phyloP scores from a whole-genome alignment of 2,888 invertebrate species.

The Cephus rjabovi region DNA sequence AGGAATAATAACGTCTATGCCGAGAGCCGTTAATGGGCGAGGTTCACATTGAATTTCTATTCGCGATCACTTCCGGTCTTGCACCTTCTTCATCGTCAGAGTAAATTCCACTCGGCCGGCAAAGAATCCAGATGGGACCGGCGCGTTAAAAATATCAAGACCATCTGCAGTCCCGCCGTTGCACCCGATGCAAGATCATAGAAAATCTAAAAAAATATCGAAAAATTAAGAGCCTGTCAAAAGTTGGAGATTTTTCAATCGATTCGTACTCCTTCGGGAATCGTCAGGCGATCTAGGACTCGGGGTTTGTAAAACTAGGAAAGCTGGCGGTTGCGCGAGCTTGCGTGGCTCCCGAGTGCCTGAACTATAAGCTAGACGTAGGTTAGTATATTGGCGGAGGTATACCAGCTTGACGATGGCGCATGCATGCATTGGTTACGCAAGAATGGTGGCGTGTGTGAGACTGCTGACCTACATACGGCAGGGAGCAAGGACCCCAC shows the following conservation, averaged over 20 bases:
- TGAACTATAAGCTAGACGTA: slow-evolving; percentile 8
- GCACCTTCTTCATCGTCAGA: neutral
- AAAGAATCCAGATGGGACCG: neutral
- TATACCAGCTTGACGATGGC: slow-evolving; percentile 30
- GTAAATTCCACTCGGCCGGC: neutral
- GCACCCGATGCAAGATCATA: neutral
- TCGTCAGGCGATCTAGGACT: neutral
- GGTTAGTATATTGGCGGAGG: slow-evolving; percentile 11
- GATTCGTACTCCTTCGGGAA: neutral
- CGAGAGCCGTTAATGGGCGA: neutral
- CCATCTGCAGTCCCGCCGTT: neutral
- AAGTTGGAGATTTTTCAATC: neutral
- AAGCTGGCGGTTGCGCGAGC: neutral
- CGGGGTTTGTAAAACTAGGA: neutral
- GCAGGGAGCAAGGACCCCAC: slow-evolving; percentile 65
- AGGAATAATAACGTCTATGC: neutral
- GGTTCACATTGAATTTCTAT: neutral
- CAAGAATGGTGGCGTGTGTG: slow-evolving; percentile 65
- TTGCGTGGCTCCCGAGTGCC: neutral
- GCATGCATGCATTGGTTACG: slow-evolving; percentile 65
- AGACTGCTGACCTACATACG: slow-evolving; percentile 67
- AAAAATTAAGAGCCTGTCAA: neutral
- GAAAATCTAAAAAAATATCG: neutral
- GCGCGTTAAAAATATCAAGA: neutral
- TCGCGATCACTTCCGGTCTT: neutral